Evolutionary conservation across 2,888 invertebrate species (phyloP).

Genomic region (Morinoia aosen): DNA sequence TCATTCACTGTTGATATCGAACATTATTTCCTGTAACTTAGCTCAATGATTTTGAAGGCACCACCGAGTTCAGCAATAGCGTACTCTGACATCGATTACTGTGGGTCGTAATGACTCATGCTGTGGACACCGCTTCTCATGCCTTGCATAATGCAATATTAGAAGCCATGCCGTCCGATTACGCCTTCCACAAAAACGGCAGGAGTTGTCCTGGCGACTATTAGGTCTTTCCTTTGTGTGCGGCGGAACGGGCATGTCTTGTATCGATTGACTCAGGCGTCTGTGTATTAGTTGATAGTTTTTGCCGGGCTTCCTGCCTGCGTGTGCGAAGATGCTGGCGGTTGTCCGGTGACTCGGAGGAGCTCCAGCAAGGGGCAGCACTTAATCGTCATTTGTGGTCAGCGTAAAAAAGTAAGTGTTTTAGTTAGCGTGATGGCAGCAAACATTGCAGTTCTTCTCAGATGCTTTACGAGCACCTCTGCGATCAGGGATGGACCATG

Average conservation of each 20-base stretch:
- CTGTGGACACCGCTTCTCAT: background rate
- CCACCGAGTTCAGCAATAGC: background rate
- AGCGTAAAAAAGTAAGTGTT: conserved; percentile 44
- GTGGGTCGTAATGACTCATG: background rate
- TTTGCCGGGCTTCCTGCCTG: conserved; percentile 31
- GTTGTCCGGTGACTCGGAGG: conserved; percentile 13
- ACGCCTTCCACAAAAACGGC: background rate
- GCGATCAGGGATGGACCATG: background rate
- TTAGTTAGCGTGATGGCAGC: conserved; percentile 9
- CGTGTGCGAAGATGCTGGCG: conserved; percentile 43
- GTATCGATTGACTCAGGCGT: conserved; percentile 22
- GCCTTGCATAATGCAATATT: conserved; percentile 17
- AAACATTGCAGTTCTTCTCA: conserved; percentile 45
- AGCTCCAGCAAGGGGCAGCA: conserved; percentile 13
- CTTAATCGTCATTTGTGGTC: conserved; percentile 49
- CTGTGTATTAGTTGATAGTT: background rate
- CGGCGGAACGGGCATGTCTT: background rate
- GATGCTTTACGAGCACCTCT: conserved; percentile 7
- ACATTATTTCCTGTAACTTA: background rate
- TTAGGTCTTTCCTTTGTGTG: conserved; percentile 7
- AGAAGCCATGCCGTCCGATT: conserved; percentile 4
- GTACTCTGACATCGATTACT: background rate
- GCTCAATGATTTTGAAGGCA: background rate
- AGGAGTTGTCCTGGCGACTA: background rate
- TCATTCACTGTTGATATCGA: background rate